Conservation (phyloP, 2,888 invertebrate genomes). For the Dryadula phaetusa region DNA sequence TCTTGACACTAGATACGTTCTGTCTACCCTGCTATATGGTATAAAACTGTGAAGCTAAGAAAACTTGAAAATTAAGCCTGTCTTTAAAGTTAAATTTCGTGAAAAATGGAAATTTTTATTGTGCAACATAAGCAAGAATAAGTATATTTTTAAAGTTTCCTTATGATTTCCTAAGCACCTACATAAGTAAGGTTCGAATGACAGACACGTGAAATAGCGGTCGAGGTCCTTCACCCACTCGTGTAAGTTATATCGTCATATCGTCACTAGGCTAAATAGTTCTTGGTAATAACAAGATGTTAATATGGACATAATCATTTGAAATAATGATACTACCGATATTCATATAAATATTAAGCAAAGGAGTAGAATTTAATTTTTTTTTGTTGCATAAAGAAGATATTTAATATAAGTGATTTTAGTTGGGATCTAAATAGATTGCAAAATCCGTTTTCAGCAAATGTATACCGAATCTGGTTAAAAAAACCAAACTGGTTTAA, state of each 20-base stretch:
- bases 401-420: too few relatives aligned
- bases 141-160: not conserved
- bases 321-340: not conserved
- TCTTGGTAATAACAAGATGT: constrained; percentile 5
- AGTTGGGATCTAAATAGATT: not conserved
- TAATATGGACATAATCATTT: not conserved
- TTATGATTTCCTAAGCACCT: constrained; percentile 26
- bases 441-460: too few relatives aligned
- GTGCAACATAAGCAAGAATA: not conserved
- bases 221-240: constrained; percentile 72
- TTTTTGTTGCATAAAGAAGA: too few relatives aligned
- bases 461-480: too few relatives aligned
- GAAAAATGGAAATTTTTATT: not conserved
- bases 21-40: too few relatives aligned
- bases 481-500: too few relatives aligned
- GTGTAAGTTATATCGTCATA: constrained; percentile 52
- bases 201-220: constrained; percentile 68
- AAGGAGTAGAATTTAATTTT: not conserved
- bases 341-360: not conserved
- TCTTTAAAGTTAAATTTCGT: too few relatives aligned
- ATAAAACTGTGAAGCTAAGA: too few relatives aligned
- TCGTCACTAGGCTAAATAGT: constrained; percentile 42
- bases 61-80: too few relatives aligned
- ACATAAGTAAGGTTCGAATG: constrained; percentile 40
- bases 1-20: too few relatives aligned